Conservation (phyloP, 1,140 invertebrate genomes). For the Bombus vancouverensis region DNA sequence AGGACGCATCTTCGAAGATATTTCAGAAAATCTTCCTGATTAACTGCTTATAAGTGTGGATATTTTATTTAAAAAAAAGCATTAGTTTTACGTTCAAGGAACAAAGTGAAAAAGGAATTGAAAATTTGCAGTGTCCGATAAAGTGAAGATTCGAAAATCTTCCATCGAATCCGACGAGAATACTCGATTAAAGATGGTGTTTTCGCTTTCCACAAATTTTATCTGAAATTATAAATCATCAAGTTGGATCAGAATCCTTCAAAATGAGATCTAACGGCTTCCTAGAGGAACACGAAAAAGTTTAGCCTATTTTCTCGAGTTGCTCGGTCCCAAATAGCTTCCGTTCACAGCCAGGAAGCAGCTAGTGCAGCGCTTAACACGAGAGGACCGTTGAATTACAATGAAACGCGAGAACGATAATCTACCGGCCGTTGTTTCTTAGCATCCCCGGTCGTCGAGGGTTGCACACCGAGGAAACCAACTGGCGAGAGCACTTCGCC, state of each 20-base stretch:
- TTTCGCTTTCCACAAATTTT: neutral
- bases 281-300: neutral
- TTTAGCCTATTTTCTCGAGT: neutral
- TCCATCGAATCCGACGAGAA: too few relatives aligned
- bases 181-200: too few relatives aligned
- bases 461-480: neutral
- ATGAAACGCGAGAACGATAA: conserved; percentile 11
- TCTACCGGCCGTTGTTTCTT: neutral
- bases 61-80: too few relatives aligned
- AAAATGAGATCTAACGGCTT: neutral
- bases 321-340: too few relatives aligned
- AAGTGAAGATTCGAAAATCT: too few relatives aligned
- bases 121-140: too few relatives aligned
- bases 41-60: too few relatives aligned
- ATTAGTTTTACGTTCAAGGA: too few relatives aligned
- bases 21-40: too few relatives aligned
- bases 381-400: conserved; percentile 2
- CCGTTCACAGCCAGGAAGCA: neutral
- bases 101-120: too few relatives aligned
- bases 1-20: too few relatives aligned
- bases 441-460: neutral
- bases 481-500: neutral
- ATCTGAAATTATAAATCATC: too few relatives aligned
- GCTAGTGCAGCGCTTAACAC: neutral
- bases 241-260: neutral